Conservation (phyloP, 2,113 vertebrate species). For the Neopipo cinnamomea region DNA sequence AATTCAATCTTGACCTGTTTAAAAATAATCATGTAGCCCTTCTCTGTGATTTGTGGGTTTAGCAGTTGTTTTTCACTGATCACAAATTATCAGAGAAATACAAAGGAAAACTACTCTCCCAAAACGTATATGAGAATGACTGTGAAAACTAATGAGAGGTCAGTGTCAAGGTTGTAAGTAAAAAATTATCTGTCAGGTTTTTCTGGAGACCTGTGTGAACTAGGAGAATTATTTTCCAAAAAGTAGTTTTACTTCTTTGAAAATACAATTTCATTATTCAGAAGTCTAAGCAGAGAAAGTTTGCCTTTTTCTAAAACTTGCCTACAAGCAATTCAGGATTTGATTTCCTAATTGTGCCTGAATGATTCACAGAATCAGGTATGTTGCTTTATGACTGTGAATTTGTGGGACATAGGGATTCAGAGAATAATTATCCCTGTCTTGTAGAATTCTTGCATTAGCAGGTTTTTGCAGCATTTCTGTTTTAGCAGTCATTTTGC, state of each 20-base stretch:
- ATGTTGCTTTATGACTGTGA: background rate
- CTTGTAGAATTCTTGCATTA: background rate
- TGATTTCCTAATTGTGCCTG: background rate
- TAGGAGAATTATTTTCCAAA: slow-evolving; percentile 36
- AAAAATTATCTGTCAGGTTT: slow-evolving; percentile 33
- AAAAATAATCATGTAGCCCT: slow-evolving; percentile 52
- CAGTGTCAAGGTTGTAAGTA: slow-evolving; percentile 29
- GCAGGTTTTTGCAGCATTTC: background rate
- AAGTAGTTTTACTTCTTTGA: slow-evolving; percentile 30
- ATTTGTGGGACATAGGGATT: background rate
- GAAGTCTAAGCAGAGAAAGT: background rate
- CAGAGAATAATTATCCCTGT: background rate
- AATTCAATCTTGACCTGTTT: background rate
- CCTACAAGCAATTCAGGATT: background rate
- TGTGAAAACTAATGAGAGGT: slow-evolving; percentile 32
- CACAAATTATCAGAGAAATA: background rate
- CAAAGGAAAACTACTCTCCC: background rate
- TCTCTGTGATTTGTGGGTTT: slow-evolving; percentile 16
- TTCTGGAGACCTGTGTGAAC: slow-evolving; percentile 29
- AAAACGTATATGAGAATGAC: background rate
- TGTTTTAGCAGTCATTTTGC: background rate
- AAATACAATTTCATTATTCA: slow-evolving; percentile 22
- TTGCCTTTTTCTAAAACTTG: background rate
- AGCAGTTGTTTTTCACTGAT: slow-evolving; percentile 44
- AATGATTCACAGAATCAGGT: background rate